Evolutionary conservation across 2,888 invertebrate species (phyloP).

Genomic region (Drosophila eohydei): DNA sequence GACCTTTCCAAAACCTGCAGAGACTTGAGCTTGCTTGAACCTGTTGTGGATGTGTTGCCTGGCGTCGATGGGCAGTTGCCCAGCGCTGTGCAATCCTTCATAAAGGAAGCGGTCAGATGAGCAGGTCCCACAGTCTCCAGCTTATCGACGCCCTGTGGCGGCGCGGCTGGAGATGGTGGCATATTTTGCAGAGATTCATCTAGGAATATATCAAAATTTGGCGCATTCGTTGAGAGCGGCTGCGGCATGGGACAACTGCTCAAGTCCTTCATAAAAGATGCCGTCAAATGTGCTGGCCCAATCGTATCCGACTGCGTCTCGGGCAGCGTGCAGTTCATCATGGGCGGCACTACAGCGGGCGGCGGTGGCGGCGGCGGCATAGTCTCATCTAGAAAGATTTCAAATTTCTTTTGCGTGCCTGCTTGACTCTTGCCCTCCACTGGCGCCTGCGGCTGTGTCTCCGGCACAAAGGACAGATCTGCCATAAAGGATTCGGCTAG

Average conservation of each 20-base stretch:
- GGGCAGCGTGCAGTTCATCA: constrained; percentile 44
- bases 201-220: constrained; percentile 34
- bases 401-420: constrained; percentile 40
- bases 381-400: constrained; percentile 63
- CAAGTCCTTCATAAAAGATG: constrained; percentile 75
- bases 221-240: background rate
- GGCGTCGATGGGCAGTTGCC: constrained; percentile 38
- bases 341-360: background rate
- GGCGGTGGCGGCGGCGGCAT: constrained; percentile 35
- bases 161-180: constrained; percentile 2
- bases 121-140: constrained; percentile 24
- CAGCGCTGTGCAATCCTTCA: constrained; percentile 68
- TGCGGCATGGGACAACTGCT: constrained; percentile 39
- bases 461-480: constrained; percentile 69
- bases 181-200: constrained; percentile 38
- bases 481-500: constrained; percentile 62
- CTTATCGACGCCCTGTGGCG: constrained; percentile 12
- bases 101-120: constrained; percentile 63
- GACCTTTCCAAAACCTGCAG: constrained; percentile 20
- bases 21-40: constrained; percentile 30
- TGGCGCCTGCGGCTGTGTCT: constrained; percentile 50
- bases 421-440: background rate
- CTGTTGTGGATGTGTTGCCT: background rate
- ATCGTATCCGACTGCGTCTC: constrained; percentile 53
- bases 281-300: constrained; percentile 47